These are phyloP conservation scores for Melanotus villosus DNA, from an alignment of 2,888 invertebrate species.

Conservation along the genomic window DNA sequence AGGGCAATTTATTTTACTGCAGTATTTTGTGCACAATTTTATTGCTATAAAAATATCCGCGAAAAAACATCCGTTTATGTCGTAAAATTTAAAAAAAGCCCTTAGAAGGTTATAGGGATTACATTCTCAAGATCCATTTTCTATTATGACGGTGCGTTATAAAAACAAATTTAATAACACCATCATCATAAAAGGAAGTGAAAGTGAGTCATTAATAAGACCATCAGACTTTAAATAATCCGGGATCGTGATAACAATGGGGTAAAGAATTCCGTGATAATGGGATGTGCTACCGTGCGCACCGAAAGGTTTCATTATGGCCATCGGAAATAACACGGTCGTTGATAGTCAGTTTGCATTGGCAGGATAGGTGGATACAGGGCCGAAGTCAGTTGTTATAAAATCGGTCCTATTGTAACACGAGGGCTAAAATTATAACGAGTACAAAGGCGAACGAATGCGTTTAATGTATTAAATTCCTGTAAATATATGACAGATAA, in stretches of 20 bases:
- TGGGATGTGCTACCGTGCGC: slow-evolving; percentile 56
- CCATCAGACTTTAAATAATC: slow-evolving; percentile 61
- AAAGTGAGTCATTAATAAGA: slow-evolving; percentile 61
- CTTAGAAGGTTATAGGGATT: slow-evolving; percentile 30
- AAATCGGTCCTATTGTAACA: neutral
- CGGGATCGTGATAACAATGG: slow-evolving; percentile 59
- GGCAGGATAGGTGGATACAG: slow-evolving; percentile 32
- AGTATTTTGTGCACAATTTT: slow-evolving; percentile 28
- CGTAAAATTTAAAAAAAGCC: slow-evolving; percentile 27
- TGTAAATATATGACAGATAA: neutral
- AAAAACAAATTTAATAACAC: slow-evolving; percentile 60
- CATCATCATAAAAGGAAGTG: slow-evolving; percentile 53
- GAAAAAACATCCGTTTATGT: slow-evolving; percentile 7
- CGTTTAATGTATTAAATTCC: neutral
- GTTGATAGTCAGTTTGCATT: slow-evolving; percentile 48
- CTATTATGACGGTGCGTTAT: slow-evolving; percentile 52
- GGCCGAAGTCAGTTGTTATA: slow-evolving; percentile 3
- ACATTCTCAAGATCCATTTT: slow-evolving; percentile 46
- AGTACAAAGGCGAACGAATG: too few species aligned
- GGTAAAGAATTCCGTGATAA: slow-evolving; percentile 59
- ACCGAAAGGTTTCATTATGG: slow-evolving; percentile 57
- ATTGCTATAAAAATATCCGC: slow-evolving; percentile 13
- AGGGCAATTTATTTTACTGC: slow-evolving; percentile 28
- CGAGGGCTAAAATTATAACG: too few species aligned
- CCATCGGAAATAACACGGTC: slow-evolving; percentile 57